These are phyloP conservation scores for Charadrius vociferus DNA, from an alignment of 2,113 vertebrate species.

Conservation along the genomic window DNA sequence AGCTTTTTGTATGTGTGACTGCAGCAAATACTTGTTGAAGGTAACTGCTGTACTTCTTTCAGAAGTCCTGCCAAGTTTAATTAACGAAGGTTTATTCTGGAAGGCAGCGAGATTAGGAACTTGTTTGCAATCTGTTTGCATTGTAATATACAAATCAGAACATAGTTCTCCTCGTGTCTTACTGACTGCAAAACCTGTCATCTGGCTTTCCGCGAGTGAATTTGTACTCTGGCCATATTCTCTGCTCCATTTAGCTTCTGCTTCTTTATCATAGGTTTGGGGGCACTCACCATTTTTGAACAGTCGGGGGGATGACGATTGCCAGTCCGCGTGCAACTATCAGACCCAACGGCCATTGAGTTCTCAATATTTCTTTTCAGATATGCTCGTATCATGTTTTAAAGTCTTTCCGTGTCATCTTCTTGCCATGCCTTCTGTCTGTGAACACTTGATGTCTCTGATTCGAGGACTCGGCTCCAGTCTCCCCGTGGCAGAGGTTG, in stretches of 20 bases:
- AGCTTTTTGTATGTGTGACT: background rate
- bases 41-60: constrained; percentile 3
- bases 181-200: background rate
- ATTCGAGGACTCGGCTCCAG: background rate
- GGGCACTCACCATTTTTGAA: background rate
- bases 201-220: background rate
- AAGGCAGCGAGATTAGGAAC: background rate
- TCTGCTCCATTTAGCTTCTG: background rate
- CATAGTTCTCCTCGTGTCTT: background rate
- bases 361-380: background rate
- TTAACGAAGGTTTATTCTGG: constrained; percentile 6
- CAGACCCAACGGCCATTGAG: background rate
- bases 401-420: background rate
- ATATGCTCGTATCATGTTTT: rapidly evolving
- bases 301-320: background rate
- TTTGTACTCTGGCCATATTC: background rate
- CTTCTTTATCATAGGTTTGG: background rate
- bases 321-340: background rate
- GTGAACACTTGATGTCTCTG: background rate
- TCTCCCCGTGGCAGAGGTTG: background rate
- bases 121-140: constrained; percentile 23
- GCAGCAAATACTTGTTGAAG: background rate
- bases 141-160: background rate
- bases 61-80: constrained; percentile 26
- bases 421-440: background rate